A percentile compares a stretch with the other conserved stretches of the same genome.
phyloP scores from a whole-genome alignment of 2,888 invertebrate species.

The Drosophila recens region DNA sequence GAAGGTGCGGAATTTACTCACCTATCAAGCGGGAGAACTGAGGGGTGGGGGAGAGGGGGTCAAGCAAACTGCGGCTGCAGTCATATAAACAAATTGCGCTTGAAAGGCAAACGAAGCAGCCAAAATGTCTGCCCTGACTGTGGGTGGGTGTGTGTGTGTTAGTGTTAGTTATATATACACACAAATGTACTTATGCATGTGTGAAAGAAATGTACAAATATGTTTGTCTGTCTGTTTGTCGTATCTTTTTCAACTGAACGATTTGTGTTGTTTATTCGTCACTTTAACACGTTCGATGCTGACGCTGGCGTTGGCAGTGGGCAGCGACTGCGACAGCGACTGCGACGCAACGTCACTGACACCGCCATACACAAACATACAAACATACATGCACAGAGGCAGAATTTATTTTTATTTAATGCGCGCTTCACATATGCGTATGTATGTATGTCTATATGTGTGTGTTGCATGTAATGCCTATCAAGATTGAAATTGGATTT shows the following conservation, averaged over 20 bases:
- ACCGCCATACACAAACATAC: constrained; percentile 48
- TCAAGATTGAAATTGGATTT: constrained; percentile 61
- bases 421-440: constrained; percentile 45
- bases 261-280: constrained; percentile 77
- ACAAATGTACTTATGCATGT: constrained; percentile 51
- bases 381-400: constrained; percentile 30
- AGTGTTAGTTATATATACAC: constrained; percentile 23
- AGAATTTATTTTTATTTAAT: constrained; percentile 76
- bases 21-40: constrained; percentile 39
- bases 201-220: constrained; percentile 73
- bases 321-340: constrained; percentile 37
- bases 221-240: constrained; percentile 68
- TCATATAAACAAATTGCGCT: constrained; percentile 70
- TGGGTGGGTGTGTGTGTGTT: constrained; percentile 28
- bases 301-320: constrained; percentile 37
- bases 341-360: constrained; percentile 66
- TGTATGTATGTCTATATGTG: constrained; percentile 41
- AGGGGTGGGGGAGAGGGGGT: constrained; percentile 8
- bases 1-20: constrained; percentile 52
- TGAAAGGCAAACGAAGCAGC: constrained; percentile 50
- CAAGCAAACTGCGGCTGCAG: constrained; percentile 41
- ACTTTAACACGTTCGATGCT: constrained; percentile 78
- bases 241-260: constrained; percentile 67
- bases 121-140: constrained; percentile 64
- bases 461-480: constrained; percentile 48